Conservation (phyloP, 2,113 vertebrate species). For the Deroptyus accipitrinus region DNA sequence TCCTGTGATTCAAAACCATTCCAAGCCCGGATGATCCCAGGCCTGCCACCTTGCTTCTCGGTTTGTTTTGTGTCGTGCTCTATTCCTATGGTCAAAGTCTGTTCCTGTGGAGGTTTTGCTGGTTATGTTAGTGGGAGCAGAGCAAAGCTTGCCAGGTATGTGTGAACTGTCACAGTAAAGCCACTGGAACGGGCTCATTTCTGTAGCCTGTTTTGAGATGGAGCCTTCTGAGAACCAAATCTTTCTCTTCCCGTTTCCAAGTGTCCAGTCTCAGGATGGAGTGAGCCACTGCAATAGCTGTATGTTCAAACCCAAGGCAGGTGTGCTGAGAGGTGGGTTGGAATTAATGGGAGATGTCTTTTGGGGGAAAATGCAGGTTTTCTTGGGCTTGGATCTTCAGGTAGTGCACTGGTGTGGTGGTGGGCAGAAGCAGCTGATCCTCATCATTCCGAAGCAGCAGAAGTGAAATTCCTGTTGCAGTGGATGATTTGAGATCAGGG, state of each 20-base stretch:
- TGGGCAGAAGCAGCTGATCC: background rate
- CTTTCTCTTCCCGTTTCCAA: background rate
- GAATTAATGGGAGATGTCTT: background rate
- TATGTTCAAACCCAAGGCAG: background rate
- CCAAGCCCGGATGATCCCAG: conserved; percentile 24
- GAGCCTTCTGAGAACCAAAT: background rate
- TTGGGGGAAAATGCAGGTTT: background rate
- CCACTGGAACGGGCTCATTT: background rate
- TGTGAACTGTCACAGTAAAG: background rate
- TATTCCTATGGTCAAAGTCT: background rate
- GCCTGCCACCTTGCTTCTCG: background rate
- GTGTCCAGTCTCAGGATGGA: background rate
- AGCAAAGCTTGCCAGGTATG: background rate
- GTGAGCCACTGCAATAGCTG: background rate
- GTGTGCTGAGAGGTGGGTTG: background rate
- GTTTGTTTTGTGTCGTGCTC: background rate
- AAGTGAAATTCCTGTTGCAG: background rate
- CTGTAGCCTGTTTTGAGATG: background rate
- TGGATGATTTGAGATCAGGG: background rate
- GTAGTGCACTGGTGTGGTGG: background rate
- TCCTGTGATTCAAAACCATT: conserved; percentile 61
- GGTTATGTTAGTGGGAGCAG: background rate
- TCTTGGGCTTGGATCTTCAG: background rate
- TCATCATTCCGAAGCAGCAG: accelerated
- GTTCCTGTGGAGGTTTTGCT: background rate